Conservation (phyloP, 2,113 vertebrate genomes). For the Ictidomys tridecemlineatus region DNA sequence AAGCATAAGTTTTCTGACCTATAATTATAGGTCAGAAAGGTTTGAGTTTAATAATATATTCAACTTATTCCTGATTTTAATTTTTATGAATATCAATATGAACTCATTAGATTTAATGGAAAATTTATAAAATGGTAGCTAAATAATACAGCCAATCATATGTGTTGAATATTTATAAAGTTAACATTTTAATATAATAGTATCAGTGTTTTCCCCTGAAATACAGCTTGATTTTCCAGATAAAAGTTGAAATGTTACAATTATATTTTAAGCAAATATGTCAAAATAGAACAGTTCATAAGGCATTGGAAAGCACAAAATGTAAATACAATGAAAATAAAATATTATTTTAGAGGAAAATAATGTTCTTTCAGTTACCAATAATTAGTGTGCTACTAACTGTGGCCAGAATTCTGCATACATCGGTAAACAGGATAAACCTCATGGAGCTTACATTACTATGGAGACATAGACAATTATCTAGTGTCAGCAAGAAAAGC, state of each 20-base stretch:
- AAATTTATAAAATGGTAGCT: neutral
- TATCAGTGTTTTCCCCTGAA: neutral
- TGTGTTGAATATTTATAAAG: neutral
- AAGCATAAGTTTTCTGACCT: neutral
- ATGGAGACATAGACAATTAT: neutral
- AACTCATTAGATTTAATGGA: neutral
- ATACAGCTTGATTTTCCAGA: neutral
- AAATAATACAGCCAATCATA: slow-evolving; percentile 6
- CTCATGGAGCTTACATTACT: neutral
- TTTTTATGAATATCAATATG: neutral
- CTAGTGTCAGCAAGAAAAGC: neutral
- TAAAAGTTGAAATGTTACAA: neutral
- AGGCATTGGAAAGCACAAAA: neutral
- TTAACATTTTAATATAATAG: neutral
- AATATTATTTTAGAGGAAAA: neutral
- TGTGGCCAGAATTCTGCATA: neutral
- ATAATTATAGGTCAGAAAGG: neutral
- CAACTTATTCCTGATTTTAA: neutral
- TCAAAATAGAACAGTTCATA: neutral
- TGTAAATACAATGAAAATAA: neutral
- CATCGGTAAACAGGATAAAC: neutral
- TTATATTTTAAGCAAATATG: slow-evolving; percentile 16
- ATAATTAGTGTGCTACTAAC: neutral
- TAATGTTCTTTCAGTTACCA: neutral
- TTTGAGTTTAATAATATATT: slow-evolving; percentile 12